phyloP scores from a whole-genome alignment of 2,888 invertebrate species.

The Amphipyra berbera region DNA sequence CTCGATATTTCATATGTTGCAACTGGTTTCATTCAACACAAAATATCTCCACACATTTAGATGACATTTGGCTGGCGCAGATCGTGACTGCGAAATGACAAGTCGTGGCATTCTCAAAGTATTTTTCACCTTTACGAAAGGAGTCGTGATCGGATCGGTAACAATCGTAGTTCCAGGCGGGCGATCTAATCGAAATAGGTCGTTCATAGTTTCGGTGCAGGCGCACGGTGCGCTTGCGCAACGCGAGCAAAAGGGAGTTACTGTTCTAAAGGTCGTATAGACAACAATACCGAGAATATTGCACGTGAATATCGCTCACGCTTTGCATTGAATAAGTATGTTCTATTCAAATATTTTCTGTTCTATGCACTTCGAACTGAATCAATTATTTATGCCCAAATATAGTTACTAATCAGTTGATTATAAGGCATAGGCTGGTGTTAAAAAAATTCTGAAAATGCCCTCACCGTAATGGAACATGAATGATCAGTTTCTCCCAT shows the following conservation, averaged over 20 bases:
- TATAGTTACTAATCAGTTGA: slow-evolving; percentile 7
- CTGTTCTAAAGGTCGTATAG: slow-evolving; percentile 57
- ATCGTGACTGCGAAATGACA: slow-evolving; percentile 88
- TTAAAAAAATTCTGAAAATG: background rate
- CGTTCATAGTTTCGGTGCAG: slow-evolving; percentile 63
- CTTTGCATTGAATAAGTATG: slow-evolving; percentile 57
- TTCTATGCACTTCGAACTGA: slow-evolving; percentile 28
- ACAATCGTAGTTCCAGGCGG: slow-evolving; percentile 77
- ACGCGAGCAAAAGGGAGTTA: slow-evolving; percentile 58
- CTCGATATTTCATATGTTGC: slow-evolving; percentile 58
- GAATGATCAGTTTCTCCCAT: slow-evolving; percentile 4
- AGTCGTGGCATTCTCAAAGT: slow-evolving; percentile 88
- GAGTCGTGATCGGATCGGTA: slow-evolving; percentile 87
- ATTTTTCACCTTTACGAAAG: slow-evolving; percentile 88
- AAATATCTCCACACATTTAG: slow-evolving; percentile 66
- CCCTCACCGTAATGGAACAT: background rate
- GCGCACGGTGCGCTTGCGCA: slow-evolving; percentile 70
- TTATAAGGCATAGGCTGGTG: background rate
- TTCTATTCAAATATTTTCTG: no score
- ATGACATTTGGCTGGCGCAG: slow-evolving; percentile 80
- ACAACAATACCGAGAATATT: slow-evolving; percentile 54
- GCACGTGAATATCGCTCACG: slow-evolving; percentile 57
- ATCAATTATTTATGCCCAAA: slow-evolving; percentile 32
- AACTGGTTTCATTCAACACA: slow-evolving; percentile 59
- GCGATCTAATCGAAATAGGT: slow-evolving; percentile 83